Conservation (phyloP, 1,140 invertebrate genomes). For the Andricus grossulariae region DNA sequence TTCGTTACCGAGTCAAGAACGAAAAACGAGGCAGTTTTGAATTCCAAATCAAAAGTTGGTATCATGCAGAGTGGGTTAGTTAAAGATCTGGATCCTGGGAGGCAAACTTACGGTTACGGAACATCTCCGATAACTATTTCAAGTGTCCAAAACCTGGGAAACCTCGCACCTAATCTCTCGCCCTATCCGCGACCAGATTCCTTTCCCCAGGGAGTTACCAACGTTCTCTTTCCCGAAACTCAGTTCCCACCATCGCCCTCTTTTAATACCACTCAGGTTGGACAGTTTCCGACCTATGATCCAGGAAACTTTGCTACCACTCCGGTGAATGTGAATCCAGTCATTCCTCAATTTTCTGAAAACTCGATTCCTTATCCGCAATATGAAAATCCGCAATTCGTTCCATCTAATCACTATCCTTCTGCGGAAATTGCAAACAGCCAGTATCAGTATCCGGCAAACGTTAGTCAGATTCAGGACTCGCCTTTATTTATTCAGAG, state of each 20-base stretch:
- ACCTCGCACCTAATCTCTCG: slow-evolving; percentile 55
- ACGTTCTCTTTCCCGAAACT: slow-evolving; percentile 60
- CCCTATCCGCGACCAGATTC: slow-evolving; percentile 59
- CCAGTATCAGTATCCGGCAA: slow-evolving; percentile 60
- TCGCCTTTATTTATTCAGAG: slow-evolving; percentile 64
- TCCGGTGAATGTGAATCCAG: slow-evolving; percentile 59
- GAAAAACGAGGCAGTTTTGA: slow-evolving; percentile 47
- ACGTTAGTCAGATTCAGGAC: slow-evolving; percentile 62
- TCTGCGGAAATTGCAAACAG: slow-evolving; percentile 55
- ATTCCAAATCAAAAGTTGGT: neutral
- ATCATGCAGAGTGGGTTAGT: slow-evolving; percentile 43
- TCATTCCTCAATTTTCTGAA: slow-evolving; percentile 63
- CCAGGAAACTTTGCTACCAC: slow-evolving; percentile 57
- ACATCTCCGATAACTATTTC: slow-evolving; percentile 47
- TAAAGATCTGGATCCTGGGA: slow-evolving; percentile 47
- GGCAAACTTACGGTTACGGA: slow-evolving; percentile 48
- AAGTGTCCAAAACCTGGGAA: slow-evolving; percentile 53
- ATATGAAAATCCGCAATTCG: slow-evolving; percentile 57
- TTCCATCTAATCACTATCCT: slow-evolving; percentile 61
- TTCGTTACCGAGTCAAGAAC: slow-evolving; percentile 60
- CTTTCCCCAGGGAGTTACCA: slow-evolving; percentile 57
- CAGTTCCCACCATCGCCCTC: slow-evolving; percentile 62
- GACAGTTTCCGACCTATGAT: slow-evolving; percentile 63
- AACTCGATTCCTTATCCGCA: slow-evolving; percentile 61
- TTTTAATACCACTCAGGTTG: slow-evolving; percentile 54